Base-by-base conservation (phyloP, 2,113 vertebrate genomes). In the Herpetotheres cachinnans region DNA sequence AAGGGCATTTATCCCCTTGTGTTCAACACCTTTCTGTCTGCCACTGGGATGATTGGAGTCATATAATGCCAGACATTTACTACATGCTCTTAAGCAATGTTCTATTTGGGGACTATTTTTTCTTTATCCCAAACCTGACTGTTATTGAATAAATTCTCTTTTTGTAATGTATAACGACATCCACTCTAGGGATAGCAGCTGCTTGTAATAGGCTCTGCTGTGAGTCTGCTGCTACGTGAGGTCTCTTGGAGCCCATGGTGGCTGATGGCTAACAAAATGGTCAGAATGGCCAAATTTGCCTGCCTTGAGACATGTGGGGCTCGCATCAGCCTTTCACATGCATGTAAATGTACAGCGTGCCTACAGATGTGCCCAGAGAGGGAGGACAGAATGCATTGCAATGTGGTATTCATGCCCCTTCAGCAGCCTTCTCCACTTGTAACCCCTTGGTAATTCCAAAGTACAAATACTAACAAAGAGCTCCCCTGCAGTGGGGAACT, bases 1-100 rank as follows among this genome's bases (percentile, higher is more conserved):
- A 82, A 85, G 32, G 82, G 74, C 78, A 73, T 91, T 97, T 94
- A 93, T 97, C 46, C 70, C 66, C 78, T 84, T 47, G 58, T 84
- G 36, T 91, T 95, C 70, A 80, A 82, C 93, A 95, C 36, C 73
- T 50, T 91, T 81, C 69, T 95, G 56, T 36, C 70, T 95, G 69
- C 56, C 49, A 55, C 81, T 52, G n/a, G 54, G 73, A 94, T 76
- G 85, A 88, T 56, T 2, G 0, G 46, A 94, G 46, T 93, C 46
- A 40, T 34, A 13, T 50, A 80, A 95, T 77, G 62, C 58, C 65
- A 69, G 42, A 59, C 38, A 87, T 55, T 76, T 49, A 47, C 65
- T 63, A 63, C 21, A 59, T 0, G 1, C 32, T 62, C 54, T 90
- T 83, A 54, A 72, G 86, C 76, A 96, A 38, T 71, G 34, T 79